Evolutionary conservation across 2,113 vertebrate genomes (phyloP).

Genomic region (Sinosuthora webbiana): DNA sequence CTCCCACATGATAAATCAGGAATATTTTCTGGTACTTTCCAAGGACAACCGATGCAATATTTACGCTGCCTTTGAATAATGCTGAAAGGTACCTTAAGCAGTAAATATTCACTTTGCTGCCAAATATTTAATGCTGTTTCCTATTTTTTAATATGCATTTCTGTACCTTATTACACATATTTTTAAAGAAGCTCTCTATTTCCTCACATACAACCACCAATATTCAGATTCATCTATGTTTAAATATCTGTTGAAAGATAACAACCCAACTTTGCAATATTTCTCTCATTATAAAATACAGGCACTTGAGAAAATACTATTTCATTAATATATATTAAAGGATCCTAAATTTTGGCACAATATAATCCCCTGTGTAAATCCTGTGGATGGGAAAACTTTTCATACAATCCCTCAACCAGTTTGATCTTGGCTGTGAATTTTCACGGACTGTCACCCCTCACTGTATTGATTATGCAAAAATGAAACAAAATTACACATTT

Average conservation of each 20-base stretch:
- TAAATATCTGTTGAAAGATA: not conserved
- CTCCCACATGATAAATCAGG: constrained; percentile 62
- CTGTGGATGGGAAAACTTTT: not conserved
- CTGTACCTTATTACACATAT: not conserved
- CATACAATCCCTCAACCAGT: not conserved
- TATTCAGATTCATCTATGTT: not conserved
- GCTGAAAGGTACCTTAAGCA: constrained; percentile 24
- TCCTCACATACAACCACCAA: not conserved
- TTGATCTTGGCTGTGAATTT: not conserved
- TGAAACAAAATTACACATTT: not conserved
- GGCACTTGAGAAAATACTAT: not conserved
- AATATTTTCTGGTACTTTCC: constrained; percentile 56
- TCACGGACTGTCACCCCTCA: not conserved
- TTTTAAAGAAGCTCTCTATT: not conserved
- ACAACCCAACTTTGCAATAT: not conserved
- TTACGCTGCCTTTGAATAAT: constrained; percentile 36
- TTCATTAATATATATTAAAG: not conserved
- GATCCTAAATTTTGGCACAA: not conserved
- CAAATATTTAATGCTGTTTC: not conserved
- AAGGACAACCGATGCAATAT: constrained; percentile 52
- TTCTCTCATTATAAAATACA: not conserved
- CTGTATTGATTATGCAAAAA: not conserved
- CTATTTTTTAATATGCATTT: not conserved
- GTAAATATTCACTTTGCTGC: constrained; percentile 3
- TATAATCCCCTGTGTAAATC: not conserved